phyloP scores from a whole-genome alignment of 1,140 invertebrate species.

The Papilio xuthus region DNA sequence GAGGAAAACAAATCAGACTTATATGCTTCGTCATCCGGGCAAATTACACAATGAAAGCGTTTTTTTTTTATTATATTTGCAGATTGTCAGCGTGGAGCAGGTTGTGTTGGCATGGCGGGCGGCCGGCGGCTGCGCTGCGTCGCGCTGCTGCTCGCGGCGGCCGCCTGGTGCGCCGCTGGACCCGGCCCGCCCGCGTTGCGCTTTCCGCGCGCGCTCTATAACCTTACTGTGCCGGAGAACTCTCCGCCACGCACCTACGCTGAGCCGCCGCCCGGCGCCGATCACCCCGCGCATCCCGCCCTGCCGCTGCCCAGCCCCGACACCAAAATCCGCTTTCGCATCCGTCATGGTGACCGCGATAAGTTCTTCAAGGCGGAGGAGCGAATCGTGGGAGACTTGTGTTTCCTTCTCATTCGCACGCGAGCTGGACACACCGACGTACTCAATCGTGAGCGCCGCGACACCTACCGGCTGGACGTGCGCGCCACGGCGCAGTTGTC shows the following conservation, averaged over 20 bases:
- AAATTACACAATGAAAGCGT: too few species aligned
- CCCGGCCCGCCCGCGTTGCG: slow-evolving; percentile 52
- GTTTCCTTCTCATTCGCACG: slow-evolving; percentile 93
- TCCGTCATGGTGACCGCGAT: slow-evolving; percentile 91
- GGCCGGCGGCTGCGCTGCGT: slow-evolving; percentile 66
- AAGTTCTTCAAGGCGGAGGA: slow-evolving; percentile 97
- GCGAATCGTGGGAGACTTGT: slow-evolving; percentile 94
- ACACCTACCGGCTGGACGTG: slow-evolving; percentile 91
- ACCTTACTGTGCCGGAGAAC: slow-evolving; percentile 96
- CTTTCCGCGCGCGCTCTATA: slow-evolving; percentile 91
- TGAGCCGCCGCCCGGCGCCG: slow-evolving; percentile 81
- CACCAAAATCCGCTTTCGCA: slow-evolving; percentile 89
- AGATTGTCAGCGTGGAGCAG: background rate
- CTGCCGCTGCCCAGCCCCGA: slow-evolving; percentile 74
- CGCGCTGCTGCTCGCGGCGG: slow-evolving; percentile 64
- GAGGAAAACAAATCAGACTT: too few species aligned
- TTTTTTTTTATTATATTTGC: too few species aligned
- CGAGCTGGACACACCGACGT: slow-evolving; percentile 92
- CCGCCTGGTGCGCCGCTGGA: slow-evolving; percentile 58
- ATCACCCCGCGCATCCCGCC: slow-evolving; percentile 82
- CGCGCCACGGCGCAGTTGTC: slow-evolving; percentile 86
- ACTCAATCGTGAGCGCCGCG: slow-evolving; percentile 94
- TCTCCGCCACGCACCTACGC: slow-evolving; percentile 92
- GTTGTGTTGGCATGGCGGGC: slow-evolving; percentile 50
- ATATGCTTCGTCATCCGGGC: too few species aligned